phyloP scores from a whole-genome alignment of 2,888 invertebrate species.

The Orthonevra nobilis region DNA sequence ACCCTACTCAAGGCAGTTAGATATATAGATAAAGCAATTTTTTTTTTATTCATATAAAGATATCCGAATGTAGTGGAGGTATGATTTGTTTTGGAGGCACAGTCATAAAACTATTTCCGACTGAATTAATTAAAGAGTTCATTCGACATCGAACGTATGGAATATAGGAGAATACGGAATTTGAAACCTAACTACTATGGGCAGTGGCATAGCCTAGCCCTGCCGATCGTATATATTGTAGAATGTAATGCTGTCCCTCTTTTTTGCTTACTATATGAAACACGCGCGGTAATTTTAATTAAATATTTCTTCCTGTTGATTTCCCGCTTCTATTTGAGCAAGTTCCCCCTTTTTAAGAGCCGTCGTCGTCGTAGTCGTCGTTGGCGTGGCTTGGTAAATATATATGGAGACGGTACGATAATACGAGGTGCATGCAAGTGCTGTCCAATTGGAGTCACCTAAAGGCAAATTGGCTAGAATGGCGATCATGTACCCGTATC shows the following conservation, averaged over 20 bases:
- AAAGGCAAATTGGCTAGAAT: conserved; percentile 69
- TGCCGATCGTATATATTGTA: conserved; percentile 47
- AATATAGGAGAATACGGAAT: conserved; percentile 60
- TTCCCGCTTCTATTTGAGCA: conserved; percentile 70
- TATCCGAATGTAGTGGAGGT: conserved; percentile 25
- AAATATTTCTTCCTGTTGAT: conserved; percentile 80
- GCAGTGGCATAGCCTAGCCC: too few species aligned
- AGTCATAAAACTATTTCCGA: conserved; percentile 67
- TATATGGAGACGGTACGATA: conserved; percentile 47
- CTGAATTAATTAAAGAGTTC: conserved; percentile 69
- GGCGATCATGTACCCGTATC: conserved; percentile 68
- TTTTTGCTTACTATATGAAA: conserved; percentile 55
- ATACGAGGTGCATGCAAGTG: conserved; percentile 67
- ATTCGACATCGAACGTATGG: conserved; percentile 60
- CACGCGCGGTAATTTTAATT: conserved; percentile 78
- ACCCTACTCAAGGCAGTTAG: conserved; percentile 40
- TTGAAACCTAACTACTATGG: conserved; percentile 49
- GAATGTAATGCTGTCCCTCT: conserved; percentile 55
- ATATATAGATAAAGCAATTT: too few species aligned
- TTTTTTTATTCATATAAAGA: conserved; percentile 56
- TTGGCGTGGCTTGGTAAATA: conserved; percentile 14
- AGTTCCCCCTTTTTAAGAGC: conserved; percentile 66
- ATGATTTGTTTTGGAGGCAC: conserved; percentile 62
- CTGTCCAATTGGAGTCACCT: conserved; percentile 68
- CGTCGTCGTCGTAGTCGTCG: conserved; percentile 24